phyloP scores from a whole-genome alignment of 2,888 invertebrate species.

The Lottia scabra region DNA sequence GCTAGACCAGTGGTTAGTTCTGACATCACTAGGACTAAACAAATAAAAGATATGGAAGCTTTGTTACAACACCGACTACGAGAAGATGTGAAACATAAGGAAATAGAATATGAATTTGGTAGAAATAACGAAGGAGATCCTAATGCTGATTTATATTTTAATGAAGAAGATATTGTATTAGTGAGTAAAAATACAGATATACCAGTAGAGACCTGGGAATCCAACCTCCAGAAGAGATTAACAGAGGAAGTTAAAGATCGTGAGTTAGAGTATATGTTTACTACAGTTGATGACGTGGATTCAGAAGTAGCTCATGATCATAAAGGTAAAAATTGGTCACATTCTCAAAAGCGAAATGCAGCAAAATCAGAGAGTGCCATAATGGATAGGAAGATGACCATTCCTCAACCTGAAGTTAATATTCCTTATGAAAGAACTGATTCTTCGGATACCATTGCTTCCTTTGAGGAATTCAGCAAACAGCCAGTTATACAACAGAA shows the following conservation, averaged over 20 bases:
- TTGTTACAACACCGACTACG: slow-evolving; percentile 1
- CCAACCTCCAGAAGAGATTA: slow-evolving; percentile 52
- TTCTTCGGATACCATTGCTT: slow-evolving; percentile 33
- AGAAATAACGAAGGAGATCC: background rate
- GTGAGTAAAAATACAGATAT: slow-evolving; percentile 22
- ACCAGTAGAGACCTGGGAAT: slow-evolving; percentile 52
- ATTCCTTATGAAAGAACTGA: slow-evolving; percentile 14
- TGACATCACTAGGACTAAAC: background rate
- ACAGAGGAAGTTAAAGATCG: slow-evolving; percentile 61
- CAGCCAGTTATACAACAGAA: slow-evolving; percentile 37
- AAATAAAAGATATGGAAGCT: background rate
- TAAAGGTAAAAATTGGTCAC: slow-evolving; percentile 45
- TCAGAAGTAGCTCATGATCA: slow-evolving; percentile 31
- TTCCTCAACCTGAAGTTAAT: background rate
- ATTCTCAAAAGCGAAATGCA: slow-evolving; percentile 6
- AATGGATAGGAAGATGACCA: background rate
- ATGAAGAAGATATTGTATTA: background rate
- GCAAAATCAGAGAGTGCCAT: slow-evolving; percentile 7
- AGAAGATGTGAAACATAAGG: slow-evolving; percentile 4
- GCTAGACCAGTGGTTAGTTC: background rate
- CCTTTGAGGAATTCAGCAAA: slow-evolving; percentile 39
- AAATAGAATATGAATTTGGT: background rate
- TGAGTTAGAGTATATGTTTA: slow-evolving; percentile 51
- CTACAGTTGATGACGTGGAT: slow-evolving; percentile 31
- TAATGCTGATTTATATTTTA: background rate